These are phyloP conservation scores for Epizoanthus scotinus DNA, from an alignment of 92 coral and sea anemone genomes.

Conservation along the genomic window DNA sequence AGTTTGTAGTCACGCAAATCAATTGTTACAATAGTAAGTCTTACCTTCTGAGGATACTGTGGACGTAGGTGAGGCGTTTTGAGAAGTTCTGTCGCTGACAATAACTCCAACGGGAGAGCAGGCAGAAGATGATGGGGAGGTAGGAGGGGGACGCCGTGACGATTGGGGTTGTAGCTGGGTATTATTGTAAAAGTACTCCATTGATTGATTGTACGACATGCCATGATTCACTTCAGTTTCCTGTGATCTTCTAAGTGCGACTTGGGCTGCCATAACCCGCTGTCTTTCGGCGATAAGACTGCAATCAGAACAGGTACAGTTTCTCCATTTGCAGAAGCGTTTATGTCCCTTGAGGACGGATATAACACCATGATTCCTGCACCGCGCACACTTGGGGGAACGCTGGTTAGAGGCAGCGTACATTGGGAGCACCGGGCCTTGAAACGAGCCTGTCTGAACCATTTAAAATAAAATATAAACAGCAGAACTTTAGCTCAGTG, in stretches of 20 bases:
- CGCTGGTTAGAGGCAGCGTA: constrained; percentile 56
- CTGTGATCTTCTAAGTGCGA: constrained; percentile 94
- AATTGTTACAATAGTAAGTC: neutral
- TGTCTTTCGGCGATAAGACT: constrained; percentile 97
- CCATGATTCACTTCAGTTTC: constrained; percentile 67
- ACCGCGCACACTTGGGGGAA: constrained; percentile 98
- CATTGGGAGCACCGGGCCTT: constrained; percentile 32
- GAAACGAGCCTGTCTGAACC: constrained; percentile 48
- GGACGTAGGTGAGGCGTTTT: constrained; percentile 19
- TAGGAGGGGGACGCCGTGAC: neutral
- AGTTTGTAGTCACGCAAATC: neutral
- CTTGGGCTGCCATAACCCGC: constrained; percentile 99
- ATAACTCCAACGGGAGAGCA: constrained; percentile 28
- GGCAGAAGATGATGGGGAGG: constrained; percentile 26
- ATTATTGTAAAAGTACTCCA: constrained; percentile 19
- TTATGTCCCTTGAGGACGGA: constrained; percentile 98
- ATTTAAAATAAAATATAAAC: constrained; percentile 20
- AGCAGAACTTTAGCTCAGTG: constrained; percentile 14
- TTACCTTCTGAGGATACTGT: constrained; percentile 39
- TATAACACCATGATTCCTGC: constrained; percentile 97
- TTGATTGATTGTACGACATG: constrained; percentile 19
- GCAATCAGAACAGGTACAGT: constrained; percentile 94
- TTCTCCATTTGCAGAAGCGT: constrained; percentile 98
- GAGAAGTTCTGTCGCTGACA: constrained; percentile 25
- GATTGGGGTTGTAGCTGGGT: constrained; percentile 9